phyloP scores from a whole-genome alignment of 2,113 vertebrate genomes.

The Rhizomys pruinosus region DNA sequence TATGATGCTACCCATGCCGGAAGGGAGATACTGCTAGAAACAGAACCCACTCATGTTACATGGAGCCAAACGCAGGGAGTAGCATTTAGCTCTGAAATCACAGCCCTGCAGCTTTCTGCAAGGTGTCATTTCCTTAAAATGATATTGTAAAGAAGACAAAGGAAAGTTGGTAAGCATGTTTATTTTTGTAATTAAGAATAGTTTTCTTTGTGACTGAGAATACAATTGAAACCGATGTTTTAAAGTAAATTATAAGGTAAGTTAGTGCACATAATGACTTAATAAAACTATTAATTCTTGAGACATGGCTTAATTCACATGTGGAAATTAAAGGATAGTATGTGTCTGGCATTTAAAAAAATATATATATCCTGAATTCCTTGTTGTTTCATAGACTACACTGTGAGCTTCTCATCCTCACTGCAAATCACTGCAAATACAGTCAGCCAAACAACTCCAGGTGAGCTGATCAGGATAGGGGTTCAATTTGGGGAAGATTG shows the following conservation, averaged over 20 bases:
- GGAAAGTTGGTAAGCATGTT: not conserved
- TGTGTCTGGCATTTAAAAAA: not conserved
- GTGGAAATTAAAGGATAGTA: not conserved
- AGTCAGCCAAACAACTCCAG: not conserved
- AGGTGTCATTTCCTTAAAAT: not conserved
- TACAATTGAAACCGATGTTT: not conserved
- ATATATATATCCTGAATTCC: not conserved
- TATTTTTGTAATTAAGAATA: not conserved
- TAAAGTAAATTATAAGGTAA: conserved; percentile 7
- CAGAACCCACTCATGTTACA: not conserved
- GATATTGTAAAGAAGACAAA: not conserved
- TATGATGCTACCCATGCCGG: not conserved
- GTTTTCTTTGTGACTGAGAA: not conserved
- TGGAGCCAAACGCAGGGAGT: not conserved
- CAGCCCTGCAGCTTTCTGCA: not conserved
- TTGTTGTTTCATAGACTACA: not conserved
- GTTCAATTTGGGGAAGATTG: not conserved
- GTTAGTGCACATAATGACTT: not conserved
- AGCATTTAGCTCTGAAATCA: not conserved
- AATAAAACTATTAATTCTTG: not conserved
- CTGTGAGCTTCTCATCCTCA: accelerated
- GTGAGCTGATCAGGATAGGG: not conserved
- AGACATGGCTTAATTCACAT: not conserved
- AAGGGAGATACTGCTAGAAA: not conserved
- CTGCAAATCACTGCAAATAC: accelerated